Evolutionary conservation across 2,888 invertebrate species (phyloP).

Genomic region (Thelaira solivaga): DNA sequence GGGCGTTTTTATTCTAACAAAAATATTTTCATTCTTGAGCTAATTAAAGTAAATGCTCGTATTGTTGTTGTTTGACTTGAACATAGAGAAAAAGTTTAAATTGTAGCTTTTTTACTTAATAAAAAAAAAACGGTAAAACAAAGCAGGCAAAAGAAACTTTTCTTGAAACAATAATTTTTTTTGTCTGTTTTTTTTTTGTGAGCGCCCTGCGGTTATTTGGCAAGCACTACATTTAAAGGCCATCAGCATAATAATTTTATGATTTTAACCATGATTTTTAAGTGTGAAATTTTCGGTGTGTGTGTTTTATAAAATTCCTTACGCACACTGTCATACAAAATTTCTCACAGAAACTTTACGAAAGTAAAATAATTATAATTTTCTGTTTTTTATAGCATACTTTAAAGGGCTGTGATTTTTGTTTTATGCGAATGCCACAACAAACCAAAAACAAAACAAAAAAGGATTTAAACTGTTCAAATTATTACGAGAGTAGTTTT

Average conservation of each 20-base stretch:
- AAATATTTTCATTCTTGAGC: constrained; percentile 50
- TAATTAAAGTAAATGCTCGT: constrained; percentile 59
- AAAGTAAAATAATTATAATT: constrained; percentile 19
- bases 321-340: not conserved
- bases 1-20: constrained; percentile 5
- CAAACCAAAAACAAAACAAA: not conserved
- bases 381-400: constrained; percentile 35
- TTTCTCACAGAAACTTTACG: not conserved
- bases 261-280: constrained; percentile 61
- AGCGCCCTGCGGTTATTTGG: constrained; percentile 56
- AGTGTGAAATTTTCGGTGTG: constrained; percentile 62
- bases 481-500: constrained; percentile 52
- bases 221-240: constrained; percentile 63
- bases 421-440: not conserved
- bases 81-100: constrained; percentile 33
- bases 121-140: constrained; percentile 15
- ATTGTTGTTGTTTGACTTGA: constrained; percentile 37
- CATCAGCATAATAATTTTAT: constrained; percentile 72
- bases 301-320: constrained; percentile 26
- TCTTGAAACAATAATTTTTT: constrained; percentile 21
- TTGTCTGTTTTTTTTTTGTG: constrained; percentile 40
- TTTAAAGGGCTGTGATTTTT: constrained; percentile 34
- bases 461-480: constrained; percentile 58
- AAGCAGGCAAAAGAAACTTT: constrained; percentile 39
- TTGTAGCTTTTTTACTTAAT: constrained; percentile 7